phyloP scores from a whole-genome alignment of 1,140 invertebrate genomes.

The Drosophila sechellia region DNA sequence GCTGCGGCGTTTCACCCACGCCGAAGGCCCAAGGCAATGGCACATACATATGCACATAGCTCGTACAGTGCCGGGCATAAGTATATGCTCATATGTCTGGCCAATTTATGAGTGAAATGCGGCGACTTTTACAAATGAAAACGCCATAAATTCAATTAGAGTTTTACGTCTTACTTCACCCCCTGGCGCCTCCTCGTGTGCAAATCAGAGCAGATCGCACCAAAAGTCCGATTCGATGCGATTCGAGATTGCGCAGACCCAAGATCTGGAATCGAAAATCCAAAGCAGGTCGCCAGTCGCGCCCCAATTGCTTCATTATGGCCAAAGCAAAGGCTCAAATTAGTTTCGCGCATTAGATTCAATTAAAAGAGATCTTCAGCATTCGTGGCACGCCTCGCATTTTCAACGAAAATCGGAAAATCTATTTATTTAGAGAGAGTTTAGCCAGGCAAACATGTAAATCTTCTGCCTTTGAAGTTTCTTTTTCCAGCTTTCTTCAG shows the following conservation, averaged over 20 bases:
- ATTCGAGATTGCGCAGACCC: constrained; percentile 8
- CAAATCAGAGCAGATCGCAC: constrained; percentile 71
- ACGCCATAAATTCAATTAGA: constrained; percentile 79
- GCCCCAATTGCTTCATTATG: constrained; percentile 58
- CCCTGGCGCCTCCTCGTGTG: constrained; percentile 28
- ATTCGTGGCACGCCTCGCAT: constrained; percentile 28
- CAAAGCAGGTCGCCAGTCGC: constrained; percentile 59
- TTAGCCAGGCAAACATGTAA: constrained; percentile 55
- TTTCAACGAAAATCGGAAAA: constrained; percentile 19
- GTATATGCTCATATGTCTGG: constrained; percentile 57
- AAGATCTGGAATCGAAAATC: constrained; percentile 4
- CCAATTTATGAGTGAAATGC: constrained; percentile 79
- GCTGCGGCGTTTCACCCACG: constrained; percentile 79
- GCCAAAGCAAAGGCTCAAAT: constrained; percentile 66
- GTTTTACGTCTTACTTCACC: constrained; percentile 24
- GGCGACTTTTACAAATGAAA: constrained; percentile 71
- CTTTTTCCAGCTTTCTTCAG: constrained; percentile 29
- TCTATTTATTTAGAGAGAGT: constrained; percentile 56
- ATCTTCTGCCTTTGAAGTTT: constrained; percentile 70
- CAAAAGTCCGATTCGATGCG: constrained; percentile 28
- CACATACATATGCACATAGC: constrained; percentile 48
- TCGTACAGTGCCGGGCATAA: constrained; percentile 31
- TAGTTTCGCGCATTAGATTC: constrained; percentile 74
- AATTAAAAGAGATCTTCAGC: constrained; percentile 57
- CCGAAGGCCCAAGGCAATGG: constrained; percentile 61